phyloP scores from a whole-genome alignment of 2,888 invertebrate genomes.

The Tenthredo livida region DNA sequence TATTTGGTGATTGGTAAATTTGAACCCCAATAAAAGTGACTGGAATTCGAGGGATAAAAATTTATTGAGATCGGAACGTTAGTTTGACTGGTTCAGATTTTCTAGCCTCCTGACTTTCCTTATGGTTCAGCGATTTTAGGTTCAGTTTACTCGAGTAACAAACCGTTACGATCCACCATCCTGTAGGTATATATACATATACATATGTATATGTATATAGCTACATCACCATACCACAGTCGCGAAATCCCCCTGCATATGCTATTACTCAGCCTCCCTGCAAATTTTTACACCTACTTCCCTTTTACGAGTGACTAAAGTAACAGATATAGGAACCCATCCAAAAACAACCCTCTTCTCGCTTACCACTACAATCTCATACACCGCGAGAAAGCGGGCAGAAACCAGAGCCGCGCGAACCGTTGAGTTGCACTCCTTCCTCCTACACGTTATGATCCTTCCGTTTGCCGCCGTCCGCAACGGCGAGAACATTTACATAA shows the following conservation, averaged over 20 bases:
- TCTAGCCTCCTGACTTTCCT: conserved; percentile 48
- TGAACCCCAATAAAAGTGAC: not conserved
- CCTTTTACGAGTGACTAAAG: conserved; percentile 71
- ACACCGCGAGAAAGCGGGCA: conserved; percentile 10
- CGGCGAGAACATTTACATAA: conserved; percentile 71
- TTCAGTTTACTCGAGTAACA: conserved; percentile 43
- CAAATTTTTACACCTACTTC: conserved; percentile 71
- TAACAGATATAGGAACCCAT: conserved; percentile 63
- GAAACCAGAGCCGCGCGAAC: conserved; percentile 26
- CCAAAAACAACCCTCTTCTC: conserved; percentile 57
- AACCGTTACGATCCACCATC: conserved; percentile 44
- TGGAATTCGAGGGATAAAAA: not conserved
- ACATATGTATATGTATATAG: not conserved
- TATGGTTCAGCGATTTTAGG: conserved; percentile 47
- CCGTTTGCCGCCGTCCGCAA: conserved; percentile 9
- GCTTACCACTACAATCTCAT: not conserved
- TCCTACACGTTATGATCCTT: conserved; percentile 15
- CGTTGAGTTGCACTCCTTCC: conserved; percentile 36
- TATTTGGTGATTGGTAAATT: conserved; percentile 13
- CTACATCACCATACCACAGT: not conserved
- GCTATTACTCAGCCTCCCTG: conserved; percentile 63
- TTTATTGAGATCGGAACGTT: conserved; percentile 25
- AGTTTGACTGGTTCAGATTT: conserved; percentile 37
- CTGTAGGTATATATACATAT: not conserved
- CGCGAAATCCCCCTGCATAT: conserved; percentile 60